These are phyloP conservation scores for Lanius ludovicianus DNA, from an alignment of 2,113 vertebrate genomes.

Conservation along the genomic window DNA sequence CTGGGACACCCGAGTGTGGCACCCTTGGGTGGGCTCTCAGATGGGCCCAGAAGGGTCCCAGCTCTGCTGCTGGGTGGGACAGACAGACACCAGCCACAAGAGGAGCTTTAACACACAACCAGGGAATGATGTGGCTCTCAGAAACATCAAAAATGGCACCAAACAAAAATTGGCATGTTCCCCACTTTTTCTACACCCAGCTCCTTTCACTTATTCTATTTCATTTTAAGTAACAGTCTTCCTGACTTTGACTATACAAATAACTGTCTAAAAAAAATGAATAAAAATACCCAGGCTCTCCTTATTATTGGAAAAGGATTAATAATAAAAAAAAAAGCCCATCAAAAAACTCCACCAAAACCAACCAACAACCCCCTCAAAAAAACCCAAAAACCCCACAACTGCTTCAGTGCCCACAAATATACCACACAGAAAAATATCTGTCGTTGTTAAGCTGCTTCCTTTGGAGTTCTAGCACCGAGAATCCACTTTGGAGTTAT, in stretches of 20 bases:
- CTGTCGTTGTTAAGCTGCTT: background rate
- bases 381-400: background rate
- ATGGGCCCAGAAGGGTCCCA: background rate
- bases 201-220: background rate
- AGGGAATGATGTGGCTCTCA: background rate
- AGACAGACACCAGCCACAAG: background rate
- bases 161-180: background rate
- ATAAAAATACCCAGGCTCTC: background rate
- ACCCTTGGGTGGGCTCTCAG: background rate
- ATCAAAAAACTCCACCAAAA: background rate
- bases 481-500: background rate
- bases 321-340: background rate
- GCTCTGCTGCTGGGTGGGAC: background rate
- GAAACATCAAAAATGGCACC: background rate
- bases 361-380: background rate
- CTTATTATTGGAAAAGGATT: background rate
- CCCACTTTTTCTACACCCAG: background rate
- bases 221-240: background rate
- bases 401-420: background rate
- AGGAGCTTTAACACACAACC: background rate
- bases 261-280: background rate
- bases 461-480: background rate
- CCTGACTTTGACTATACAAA: background rate
- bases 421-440: background rate
- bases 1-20: background rate